phyloP scores from a whole-genome alignment of 2,888 invertebrate species.

The Parascotia fuliginaria region DNA sequence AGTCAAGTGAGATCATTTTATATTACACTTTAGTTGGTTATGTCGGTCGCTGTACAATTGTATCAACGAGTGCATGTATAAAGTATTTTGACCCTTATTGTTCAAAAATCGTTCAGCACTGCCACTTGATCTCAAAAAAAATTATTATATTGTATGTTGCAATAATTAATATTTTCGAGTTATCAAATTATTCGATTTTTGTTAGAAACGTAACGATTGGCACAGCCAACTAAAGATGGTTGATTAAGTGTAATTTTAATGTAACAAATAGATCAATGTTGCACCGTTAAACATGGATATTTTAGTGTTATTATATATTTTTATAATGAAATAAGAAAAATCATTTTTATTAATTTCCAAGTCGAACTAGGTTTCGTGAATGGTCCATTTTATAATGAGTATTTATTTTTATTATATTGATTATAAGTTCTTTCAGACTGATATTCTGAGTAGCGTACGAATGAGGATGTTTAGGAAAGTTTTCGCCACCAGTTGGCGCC shows the following conservation, averaged over 20 bases:
- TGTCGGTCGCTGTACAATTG: constrained; percentile 26
- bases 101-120: constrained; percentile 18
- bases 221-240: neutral
- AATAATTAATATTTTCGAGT: constrained; percentile 9
- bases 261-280: constrained; percentile 70
- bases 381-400: constrained; percentile 58
- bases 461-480: no score
- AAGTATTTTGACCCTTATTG: constrained; percentile 9
- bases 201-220: neutral
- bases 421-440: constrained; percentile 51
- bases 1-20: constrained; percentile 53
- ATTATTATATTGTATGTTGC: constrained; percentile 36
- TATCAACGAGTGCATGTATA: constrained; percentile 7
- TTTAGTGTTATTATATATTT: constrained; percentile 82
- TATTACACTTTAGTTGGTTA: constrained; percentile 45
- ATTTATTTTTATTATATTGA: constrained; percentile 48
- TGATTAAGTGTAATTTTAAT: constrained; percentile 58
- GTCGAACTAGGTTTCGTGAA: constrained; percentile 52
- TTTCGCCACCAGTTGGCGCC: no score
- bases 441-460: constrained; percentile 35
- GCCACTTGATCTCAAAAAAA: constrained; percentile 39
- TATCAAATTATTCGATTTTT: constrained; percentile 5
- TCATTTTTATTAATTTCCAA: constrained; percentile 61
- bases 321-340: constrained; percentile 71
- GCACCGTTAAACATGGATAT: constrained; percentile 73